phyloP scores from a whole-genome alignment of 2,797 vertebrate species.

The Pipistrellus nathusii region DNA sequence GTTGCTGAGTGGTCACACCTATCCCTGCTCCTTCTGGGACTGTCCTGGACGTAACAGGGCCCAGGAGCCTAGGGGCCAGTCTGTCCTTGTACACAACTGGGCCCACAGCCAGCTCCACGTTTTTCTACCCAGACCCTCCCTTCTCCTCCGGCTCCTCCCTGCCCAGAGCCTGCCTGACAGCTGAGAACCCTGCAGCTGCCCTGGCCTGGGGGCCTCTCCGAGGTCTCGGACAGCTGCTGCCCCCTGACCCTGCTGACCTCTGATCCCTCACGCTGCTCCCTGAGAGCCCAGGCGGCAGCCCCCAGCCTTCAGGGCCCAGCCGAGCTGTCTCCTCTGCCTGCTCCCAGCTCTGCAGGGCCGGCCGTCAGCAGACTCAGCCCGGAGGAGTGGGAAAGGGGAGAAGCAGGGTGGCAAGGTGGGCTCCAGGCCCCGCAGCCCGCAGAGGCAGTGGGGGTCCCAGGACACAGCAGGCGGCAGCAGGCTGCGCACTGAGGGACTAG shows the following conservation, averaged over 20 bases:
- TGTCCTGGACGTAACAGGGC: neutral
- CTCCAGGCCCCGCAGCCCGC: neutral
- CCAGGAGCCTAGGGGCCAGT: neutral
- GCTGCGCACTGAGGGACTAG: neutral
- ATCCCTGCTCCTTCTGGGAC: neutral
- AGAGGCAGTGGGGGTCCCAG: neutral
- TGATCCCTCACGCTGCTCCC: neutral
- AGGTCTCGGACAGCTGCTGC: constrained; percentile 71
- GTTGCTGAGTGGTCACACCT: neutral
- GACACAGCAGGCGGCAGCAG: neutral
- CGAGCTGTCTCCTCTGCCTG: neutral
- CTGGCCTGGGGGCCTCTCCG: neutral
- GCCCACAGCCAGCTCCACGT: neutral
- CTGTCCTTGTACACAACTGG: neutral
- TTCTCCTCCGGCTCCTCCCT: neutral
- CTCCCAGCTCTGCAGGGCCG: neutral
- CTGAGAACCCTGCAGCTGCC: constrained; percentile 71
- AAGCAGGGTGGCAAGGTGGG: neutral
- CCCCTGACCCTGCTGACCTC: constrained; percentile 35
- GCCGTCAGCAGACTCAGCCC: neutral
- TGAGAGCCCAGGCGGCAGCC: neutral
- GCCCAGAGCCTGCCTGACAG: constrained; percentile 52
- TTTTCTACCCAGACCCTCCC: neutral
- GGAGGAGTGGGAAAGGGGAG: neutral
- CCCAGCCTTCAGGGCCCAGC: neutral